Evolutionary conservation across 2,888 invertebrate genomes (phyloP), one percentile per base, ranked within the genome.

Genomic region (Caenorhabditis sp.): DNA sequence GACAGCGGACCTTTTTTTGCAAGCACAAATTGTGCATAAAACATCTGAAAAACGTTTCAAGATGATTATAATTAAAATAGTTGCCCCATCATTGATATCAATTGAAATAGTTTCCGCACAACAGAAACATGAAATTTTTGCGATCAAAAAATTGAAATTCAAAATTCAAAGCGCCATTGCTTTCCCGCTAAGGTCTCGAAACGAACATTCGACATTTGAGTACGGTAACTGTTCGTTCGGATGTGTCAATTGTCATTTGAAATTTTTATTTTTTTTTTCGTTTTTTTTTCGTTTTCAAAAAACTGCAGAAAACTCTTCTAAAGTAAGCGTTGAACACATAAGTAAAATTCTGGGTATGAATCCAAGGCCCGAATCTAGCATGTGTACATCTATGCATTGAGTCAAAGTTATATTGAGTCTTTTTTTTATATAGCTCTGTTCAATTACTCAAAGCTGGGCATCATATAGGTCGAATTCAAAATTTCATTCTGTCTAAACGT

Each of bases 1-100:
- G 97, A 97, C 91, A 99, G 89, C 36, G 97, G 97, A 89, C 99
- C 99, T 89, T 97, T 75, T 24, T 69, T 75, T 17, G 75, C 69
- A 1, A 75, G 64, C 12, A 75, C 62, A 24, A 69, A 69, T 26
- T 69, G 75, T n/a, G 75, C 75, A 49, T 69, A 75, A 51, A 75
- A 75, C 75, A 75, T 75, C 68, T 62, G 50, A 54, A 68, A n/a
- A 61, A n/a, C n/a, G n/a, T n/a, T n/a, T n/a, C n/a, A n/a, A n/a
- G n/a, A n/a, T n/a, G n/a, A n/a, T n/a, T n/a, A n/a, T n/a, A 37
- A 37, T 37, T 37, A 37, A 37, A 37, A 37, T 37, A 14, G 8
- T 37, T 37, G 8, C 37, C 14, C 37, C 10, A 37, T 37, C 14
- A 10, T 37, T 37, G 14, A 37, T 10, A 37, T 37, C n/a, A n/a